phyloP scores from a whole-genome alignment of 64 coral and sea anemone genomes.

The Stichodactyla helianthus region DNA sequence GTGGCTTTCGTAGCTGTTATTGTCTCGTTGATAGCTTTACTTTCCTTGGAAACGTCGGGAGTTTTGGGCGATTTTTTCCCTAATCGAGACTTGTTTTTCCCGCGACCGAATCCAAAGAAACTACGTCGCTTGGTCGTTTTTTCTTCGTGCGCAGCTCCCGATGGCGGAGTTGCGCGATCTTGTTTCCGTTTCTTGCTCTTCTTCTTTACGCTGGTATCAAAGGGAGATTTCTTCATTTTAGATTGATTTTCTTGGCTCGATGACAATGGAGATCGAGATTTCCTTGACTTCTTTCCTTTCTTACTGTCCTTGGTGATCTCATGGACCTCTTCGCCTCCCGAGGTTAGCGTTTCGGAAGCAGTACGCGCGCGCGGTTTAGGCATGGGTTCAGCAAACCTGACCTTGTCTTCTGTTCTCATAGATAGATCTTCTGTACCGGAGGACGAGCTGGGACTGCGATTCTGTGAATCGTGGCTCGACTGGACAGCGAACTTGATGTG shows the following conservation, averaged over 20 bases:
- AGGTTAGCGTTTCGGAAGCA: neutral
- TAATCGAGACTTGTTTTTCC: neutral
- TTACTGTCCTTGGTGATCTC: constrained; percentile 11
- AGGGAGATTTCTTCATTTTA: neutral
- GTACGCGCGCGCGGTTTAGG: neutral
- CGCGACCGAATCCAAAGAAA: constrained; percentile 13
- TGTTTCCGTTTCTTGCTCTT: neutral
- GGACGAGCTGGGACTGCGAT: neutral
- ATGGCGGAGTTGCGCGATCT: neutral
- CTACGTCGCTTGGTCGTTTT: neutral
- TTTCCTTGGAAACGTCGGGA: neutral
- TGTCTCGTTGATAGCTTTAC: neutral
- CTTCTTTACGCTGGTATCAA: neutral
- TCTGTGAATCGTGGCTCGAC: neutral
- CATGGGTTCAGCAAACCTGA: neutral
- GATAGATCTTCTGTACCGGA: constrained; percentile 46
- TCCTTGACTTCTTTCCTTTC: neutral
- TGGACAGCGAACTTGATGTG: constrained; percentile 6
- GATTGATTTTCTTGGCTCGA: constrained; percentile 1
- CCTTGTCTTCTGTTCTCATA: neutral
- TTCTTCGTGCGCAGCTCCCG: neutral
- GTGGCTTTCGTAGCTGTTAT: neutral
- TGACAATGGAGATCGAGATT: neutral
- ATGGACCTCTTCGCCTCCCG: constrained; percentile 19
- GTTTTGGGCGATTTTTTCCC: constrained; percentile 12